phyloP scores from a whole-genome alignment of 2,797 vertebrate genomes.

The Myotis vivesi region DNA sequence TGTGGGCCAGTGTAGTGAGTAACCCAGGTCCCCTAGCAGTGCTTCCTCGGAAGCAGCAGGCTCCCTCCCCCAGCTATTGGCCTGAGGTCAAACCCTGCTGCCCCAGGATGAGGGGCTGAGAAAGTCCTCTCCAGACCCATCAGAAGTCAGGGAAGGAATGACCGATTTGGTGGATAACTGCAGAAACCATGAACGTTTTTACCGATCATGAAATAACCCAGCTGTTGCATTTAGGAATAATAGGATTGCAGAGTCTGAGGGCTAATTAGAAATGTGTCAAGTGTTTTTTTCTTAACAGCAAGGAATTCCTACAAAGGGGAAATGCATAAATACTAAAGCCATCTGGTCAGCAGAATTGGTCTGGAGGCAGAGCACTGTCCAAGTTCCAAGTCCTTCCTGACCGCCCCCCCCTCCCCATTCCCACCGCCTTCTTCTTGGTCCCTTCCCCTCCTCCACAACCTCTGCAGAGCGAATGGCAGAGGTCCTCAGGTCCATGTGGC shows the following conservation, averaged over 20 bases:
- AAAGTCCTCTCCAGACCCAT: not conserved
- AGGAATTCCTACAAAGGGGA: slow-evolving; percentile 37
- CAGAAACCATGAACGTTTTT: not conserved
- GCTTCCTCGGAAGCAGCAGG: not conserved
- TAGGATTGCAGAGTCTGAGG: slow-evolving; percentile 2
- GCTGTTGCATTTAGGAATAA: slow-evolving; percentile 50
- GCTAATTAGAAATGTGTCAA: slow-evolving; percentile 51
- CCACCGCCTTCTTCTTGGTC: not conserved
- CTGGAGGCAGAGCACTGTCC: not conserved
- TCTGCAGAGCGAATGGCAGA: not conserved
- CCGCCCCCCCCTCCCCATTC: not conserved
- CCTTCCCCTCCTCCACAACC: not conserved
- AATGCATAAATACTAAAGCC: slow-evolving; percentile 6
- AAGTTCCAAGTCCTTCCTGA: not conserved
- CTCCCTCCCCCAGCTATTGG: not conserved
- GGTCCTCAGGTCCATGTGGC: not conserved
- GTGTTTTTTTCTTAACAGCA: slow-evolving; percentile 50
- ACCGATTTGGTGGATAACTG: not conserved
- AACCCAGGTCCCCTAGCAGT: not conserved
- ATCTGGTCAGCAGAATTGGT: slow-evolving; percentile 21
- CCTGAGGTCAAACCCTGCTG: not conserved
- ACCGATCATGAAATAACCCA: slow-evolving; percentile 31
- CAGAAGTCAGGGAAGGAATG: slow-evolving; percentile 22
- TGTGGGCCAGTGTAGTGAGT: not conserved
- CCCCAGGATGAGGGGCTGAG: not conserved